Evolutionary conservation across 2,113 vertebrate species (phyloP), one percentile per base, ranked within the genome.

Genomic region (Cettia cetti): DNA sequence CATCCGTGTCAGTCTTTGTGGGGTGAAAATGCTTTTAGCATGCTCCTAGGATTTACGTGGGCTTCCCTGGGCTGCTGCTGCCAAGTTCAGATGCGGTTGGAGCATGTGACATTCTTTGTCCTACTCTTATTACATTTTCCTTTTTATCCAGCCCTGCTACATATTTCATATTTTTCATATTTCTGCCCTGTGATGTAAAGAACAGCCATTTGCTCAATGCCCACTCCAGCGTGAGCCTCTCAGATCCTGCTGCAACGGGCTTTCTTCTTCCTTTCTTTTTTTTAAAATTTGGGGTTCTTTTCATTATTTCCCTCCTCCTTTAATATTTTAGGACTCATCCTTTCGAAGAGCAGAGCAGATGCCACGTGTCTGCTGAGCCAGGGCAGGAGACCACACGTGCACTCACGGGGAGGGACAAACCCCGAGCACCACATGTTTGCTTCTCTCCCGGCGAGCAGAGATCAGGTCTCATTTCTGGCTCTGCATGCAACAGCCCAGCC

Each of bases 11-110:
- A 92, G 72, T 64, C 92, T 94, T 81, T 90, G 91, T 68, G 91
- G 92, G 89, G 92, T 92, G 94, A 90, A 94, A 97, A 97, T 95
- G 95, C 91, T 90, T 97, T 96, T 95, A 97, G 89, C 89, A 93
- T 89, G 91, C 80, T 90, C 63, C 92, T 70, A 96, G 96, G 94
- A 94, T 96, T 96, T 97, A 92, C 91, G 83, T 93, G 89, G 94
- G 89, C 94, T 97, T 96, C 94, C 95, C 95, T 96, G 92, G 47
- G n/a, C 86, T 66, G 76, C 92, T 71, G 86, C 94, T 96, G 96
- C 96, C 96, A 97, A 96, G 92, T 91, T 84, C 92, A 96, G 92
- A 96, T 75, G 94, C 3, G 5, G 92, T 52, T 74, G 92, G 82
- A 95, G 80, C 82, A 89, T 90, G 94, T 92, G 94, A 88, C 95